These are phyloP conservation scores for Serrognathus titanus DNA, from an alignment of 2,888 invertebrate genomes.

Conservation along the genomic window DNA sequence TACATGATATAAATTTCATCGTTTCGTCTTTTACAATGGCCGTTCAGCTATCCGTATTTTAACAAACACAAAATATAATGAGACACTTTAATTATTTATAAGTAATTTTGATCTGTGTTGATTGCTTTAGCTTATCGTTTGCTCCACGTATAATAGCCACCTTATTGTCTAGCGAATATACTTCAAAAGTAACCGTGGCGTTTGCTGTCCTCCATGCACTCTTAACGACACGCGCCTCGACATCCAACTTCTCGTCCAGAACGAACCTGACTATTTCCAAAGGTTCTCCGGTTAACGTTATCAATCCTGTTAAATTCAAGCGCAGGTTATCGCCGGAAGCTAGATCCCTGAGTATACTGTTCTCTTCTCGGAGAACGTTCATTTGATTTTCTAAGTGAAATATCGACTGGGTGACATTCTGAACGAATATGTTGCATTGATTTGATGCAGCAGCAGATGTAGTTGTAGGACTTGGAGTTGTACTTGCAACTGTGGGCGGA, in stretches of 20 bases:
- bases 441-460: background rate
- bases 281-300: constrained; percentile 11
- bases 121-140: constrained; percentile 29
- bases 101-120: constrained; percentile 20
- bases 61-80: too few relatives aligned
- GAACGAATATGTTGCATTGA: background rate
- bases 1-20: too few relatives aligned
- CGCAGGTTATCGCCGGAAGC: constrained; percentile 10
- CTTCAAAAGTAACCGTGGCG: constrained; percentile 33
- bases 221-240: constrained; percentile 24
- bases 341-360: constrained; percentile 5
- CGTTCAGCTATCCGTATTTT: too few relatives aligned
- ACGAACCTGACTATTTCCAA: constrained; percentile 25
- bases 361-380: constrained; percentile 1
- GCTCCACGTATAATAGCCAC: constrained; percentile 30
- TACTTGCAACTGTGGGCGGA: background rate
- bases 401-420: background rate
- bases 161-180: constrained; percentile 32
- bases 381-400: constrained; percentile 6
- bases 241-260: constrained; percentile 31
- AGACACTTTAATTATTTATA: background rate
- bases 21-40: too few relatives aligned
- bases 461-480: background rate
- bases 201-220: constrained; percentile 28
- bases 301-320: constrained; percentile 11